Evolutionary conservation across 2,888 invertebrate species (phyloP), one percentile per base, ranked within the genome.

Genomic region (Arctia plantaginis): DNA sequence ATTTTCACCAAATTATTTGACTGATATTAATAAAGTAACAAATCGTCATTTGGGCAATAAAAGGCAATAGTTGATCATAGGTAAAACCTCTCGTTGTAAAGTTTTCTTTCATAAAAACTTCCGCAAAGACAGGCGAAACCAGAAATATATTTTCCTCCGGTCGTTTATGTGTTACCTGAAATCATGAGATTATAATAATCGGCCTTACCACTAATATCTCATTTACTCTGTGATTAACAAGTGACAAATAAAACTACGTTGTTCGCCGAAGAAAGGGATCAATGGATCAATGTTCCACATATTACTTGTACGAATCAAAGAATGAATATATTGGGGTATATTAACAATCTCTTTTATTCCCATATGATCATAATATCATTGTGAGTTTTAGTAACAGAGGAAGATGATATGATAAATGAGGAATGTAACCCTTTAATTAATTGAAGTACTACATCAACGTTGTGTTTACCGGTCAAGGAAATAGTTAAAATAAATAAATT

Each of bases 361-460:
- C 13, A 39, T 39, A 30, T 39, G n/a, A 20, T 30, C 27, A 13
- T 64, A 33, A 51, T 27, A 67, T 72, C 39, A 76, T 84, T 71
- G 65, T 66, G 77, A 70, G 73, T 84, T 82, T 72, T 72, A 69
- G 77, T 15, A 47, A 66, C 27, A 65, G 35, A 47, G 41, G 41
- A 75, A 77, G 82, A 77, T 79, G 80, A 84, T 74, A 77, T 80
- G 75, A 84, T 78, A 76, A 81, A 81, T 80, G 83, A 83, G 82
- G 83, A 82, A 82, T 77, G 80, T 78, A 78, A 78, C 84, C 82
- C 82, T 82, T 80, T 77, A 68, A 79, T 68, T 77, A 69, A 72
- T 80, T 84, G 75, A 77, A 84, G 78, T 78, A 84, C 73, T 78
- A 73, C 55, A 2, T 66, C 65, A 74, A 73, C 78, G n/a, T n/a